Base-by-base conservation (phyloP, 2,113 vertebrate species). In the Sprattus sprattus region DNA sequence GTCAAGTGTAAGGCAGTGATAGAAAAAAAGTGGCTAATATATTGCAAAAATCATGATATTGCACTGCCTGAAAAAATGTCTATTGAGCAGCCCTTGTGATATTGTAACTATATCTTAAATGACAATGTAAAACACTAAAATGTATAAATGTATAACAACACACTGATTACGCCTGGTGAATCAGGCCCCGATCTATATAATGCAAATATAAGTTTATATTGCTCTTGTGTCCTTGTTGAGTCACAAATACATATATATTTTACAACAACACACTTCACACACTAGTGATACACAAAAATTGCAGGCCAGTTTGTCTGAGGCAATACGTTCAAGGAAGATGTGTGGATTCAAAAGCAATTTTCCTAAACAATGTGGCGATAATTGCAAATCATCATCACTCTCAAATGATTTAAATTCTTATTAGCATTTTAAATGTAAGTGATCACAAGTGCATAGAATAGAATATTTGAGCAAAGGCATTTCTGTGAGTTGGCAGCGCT, bases 321-420 rank as follows among this genome's bases (percentile, higher is more conserved):
- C 11, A 39, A 15, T 32, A 39, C 11, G 18, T 39, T 32, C 15
- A 32, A 71, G 32, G 28, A 39, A 32, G 32, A 15, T 10, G 0
- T 6, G 10, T 4, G 2, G 11, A 11, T 28, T 13, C 28, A 78
- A 78, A 39, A 13, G 71, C 71, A 78, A 32, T 39, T 44, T 15
- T 39, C 71, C 32, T 13, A 78, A 78, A 78, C 71, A 78, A 78
- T 78, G 71, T 11, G 39, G 71, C 71, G 0, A 39, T 78, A 32
- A 78, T 78, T 78, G 71, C 28, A 39, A 78, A 78, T 15, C 28
- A 39, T 78, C 28, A 78, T 78, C 71, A 78, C 71, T 78, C 71
- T 78, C 25, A 16, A 78, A 78, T 78, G 71, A 78, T 78, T 78
- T 18, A 39, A 39, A 16, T 78, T 78, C 11, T 11, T 16, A 78